Base-by-base conservation (phyloP, 2,113 vertebrate genomes). In the Psephotus haematonotus region DNA sequence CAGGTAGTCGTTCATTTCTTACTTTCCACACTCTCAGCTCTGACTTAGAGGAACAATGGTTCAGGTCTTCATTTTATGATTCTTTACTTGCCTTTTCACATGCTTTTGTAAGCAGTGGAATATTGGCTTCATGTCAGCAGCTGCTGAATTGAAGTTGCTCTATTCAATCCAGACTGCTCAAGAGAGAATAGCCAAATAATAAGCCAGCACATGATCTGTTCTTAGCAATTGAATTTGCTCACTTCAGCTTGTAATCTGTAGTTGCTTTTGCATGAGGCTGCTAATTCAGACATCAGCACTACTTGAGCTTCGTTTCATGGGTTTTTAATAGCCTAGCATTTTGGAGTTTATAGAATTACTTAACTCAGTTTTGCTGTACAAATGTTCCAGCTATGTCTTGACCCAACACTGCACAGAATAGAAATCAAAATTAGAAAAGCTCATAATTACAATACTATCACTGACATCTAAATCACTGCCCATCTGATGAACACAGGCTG, bases 211-310 rank as follows among this genome's bases (percentile, higher is more conserved):
- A 64, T 92, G 91, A 92, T 78, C 75, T 88, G 9, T 88, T 75
- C 67, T 69, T 37, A 72, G 79, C 82, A 69, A 29, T 19, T 85
- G 74, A 71, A n/a, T 95, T 94, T 92, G 41, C 63, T 94, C 84
- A n/a, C 69, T 97, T 79, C 84, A 79, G 47, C 39, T 93, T 76
- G 77, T 79, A 82, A 79, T 89, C 67, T 82, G 52, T 72, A 79
- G 52, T 63, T 89, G 41, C 47, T 85, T 87, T 89, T 85, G 67
- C 75, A 62, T 15, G 41, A 33, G 78, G 78, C 63, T 87, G 49
- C 53, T 82, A 49, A 78, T 85, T 90, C 71, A 79, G 62, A 82
- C 35, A 53, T n/a, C 41, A 9, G 43, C 53, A 10, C n/a, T 39
- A n/a, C 82, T 18, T 82, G 67, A 76, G 49, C 78, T 76, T 71